These are phyloP conservation scores for Manis pentadactyla DNA, from an alignment of 2,797 vertebrate genomes.

Conservation along the genomic window DNA sequence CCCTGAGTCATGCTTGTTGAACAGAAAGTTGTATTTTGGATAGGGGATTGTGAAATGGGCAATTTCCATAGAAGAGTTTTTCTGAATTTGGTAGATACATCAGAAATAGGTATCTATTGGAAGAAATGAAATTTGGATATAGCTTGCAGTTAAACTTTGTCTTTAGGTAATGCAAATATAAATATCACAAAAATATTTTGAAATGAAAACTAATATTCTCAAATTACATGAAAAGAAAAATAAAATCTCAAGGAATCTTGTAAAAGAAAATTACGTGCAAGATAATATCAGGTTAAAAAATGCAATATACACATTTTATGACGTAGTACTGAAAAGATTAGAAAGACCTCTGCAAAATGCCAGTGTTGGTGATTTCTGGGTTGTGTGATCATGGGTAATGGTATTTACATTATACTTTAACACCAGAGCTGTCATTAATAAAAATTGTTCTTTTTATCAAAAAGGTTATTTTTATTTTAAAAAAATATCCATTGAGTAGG, in stretches of 20 bases:
- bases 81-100: neutral
- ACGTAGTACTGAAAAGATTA: neutral
- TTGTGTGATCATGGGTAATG: neutral
- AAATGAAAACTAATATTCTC: slow-evolving; percentile 32
- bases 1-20: neutral
- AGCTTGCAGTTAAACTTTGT: slow-evolving; percentile 16
- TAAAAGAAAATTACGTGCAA: slow-evolving; percentile 26
- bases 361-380: neutral
- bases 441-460: neutral
- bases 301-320: neutral
- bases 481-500: neutral
- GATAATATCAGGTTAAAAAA: slow-evolving; percentile 39
- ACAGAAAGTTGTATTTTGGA: neutral
- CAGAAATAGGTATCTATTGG: neutral
- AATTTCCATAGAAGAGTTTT: neutral
- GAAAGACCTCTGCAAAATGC: neutral
- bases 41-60: neutral
- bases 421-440: neutral
- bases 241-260: neutral
- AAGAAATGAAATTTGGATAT: neutral
- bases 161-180: slow-evolving; percentile 18
- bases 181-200: neutral
- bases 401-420: slow-evolving; percentile 24
- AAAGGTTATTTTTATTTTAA: slow-evolving; percentile 24
- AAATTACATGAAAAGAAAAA: neutral